Evolutionary conservation across 2,888 invertebrate genomes (phyloP), one percentile per base, ranked within the genome.

Genomic region (Sturmia bella): DNA sequence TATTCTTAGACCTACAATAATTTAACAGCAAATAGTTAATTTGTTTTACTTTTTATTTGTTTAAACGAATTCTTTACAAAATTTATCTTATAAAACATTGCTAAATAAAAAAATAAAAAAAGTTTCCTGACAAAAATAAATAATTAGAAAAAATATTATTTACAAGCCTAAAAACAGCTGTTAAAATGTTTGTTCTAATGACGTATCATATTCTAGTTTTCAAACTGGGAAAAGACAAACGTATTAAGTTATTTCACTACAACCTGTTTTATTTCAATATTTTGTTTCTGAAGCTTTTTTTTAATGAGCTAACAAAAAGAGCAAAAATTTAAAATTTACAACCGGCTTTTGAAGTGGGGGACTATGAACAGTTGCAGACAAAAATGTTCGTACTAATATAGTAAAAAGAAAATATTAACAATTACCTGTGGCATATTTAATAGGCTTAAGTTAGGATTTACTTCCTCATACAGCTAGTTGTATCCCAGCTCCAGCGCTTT

Each of bases 241-340:
- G 15, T 57, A 27, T 48, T n/a, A 24, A 61, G 32, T 19, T 52
- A 27, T 63, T 57, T 11, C 12, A 61, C 19, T 61, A 17, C n/a
- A 61, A 13, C 17, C 54, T 54, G 54, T 61, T 63, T 17, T 68
- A 13, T 15, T 57, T 64, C 39, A 9, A 17, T 59, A 43, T 52
- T 68, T 41, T 24, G 19, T 6, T 57, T 50, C 37, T 12, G 17
- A n/a, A 45, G 57, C 1, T 50, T 39, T 54, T 57, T 24, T 48
- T 37, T 48, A 66, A 45, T 43, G 32, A 61, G 50, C 37, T 43
- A 19, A 69, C 54, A 48, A 69, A 32, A 68, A 41, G 57, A 50
- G 19, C 17, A 48, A 27, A 48, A 41, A 3, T 43, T 43, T n/a
- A 50, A 21, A 32, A 9, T 6, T 32, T 3, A 32, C 11, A 50